phyloP scores from a whole-genome alignment of 1,140 invertebrate species.

The Pemphigus obesinymphae region DNA sequence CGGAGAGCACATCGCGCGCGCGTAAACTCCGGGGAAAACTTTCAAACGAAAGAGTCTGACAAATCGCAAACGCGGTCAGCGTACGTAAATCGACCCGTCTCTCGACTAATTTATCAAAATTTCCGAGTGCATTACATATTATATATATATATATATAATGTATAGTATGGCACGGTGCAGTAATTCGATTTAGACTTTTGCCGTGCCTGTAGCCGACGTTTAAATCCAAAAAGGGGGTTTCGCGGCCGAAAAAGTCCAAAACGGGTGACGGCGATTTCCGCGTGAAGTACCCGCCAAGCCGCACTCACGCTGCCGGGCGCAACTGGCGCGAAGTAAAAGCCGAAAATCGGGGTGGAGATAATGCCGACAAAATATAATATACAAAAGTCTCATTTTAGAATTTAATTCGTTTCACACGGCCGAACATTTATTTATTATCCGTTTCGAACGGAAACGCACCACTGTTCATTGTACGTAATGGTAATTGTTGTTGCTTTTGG shows the following conservation, averaged over 20 bases:
- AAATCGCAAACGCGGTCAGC: conserved; percentile 35
- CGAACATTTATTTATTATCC: neutral
- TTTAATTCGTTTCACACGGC: neutral
- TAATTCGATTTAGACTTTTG: conserved; percentile 39
- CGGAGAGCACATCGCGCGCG: neutral
- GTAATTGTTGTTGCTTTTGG: no score
- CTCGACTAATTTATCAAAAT: conserved; percentile 39
- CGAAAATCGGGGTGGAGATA: neutral
- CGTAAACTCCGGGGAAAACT: conserved; percentile 15
- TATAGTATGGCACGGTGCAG: neutral
- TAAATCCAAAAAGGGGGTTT: neutral
- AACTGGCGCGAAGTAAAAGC: neutral
- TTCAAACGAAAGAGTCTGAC: conserved; percentile 34
- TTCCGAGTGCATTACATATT: neutral
- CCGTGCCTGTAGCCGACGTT: conserved; percentile 30
- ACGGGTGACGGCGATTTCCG: neutral
- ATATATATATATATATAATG: neutral
- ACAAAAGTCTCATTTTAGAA: neutral
- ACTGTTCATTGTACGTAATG: no score
- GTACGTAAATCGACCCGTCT: conserved; percentile 30
- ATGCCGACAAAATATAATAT: neutral
- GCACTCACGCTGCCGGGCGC: neutral
- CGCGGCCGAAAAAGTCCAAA: neutral
- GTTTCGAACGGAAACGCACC: no score
- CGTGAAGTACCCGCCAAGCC: no score